A percentile compares a stretch with the other conserved stretches of the same genome.
Conservation (phyloP, 2,888 invertebrate species). For the Ochlodes sylvanus region DNA sequence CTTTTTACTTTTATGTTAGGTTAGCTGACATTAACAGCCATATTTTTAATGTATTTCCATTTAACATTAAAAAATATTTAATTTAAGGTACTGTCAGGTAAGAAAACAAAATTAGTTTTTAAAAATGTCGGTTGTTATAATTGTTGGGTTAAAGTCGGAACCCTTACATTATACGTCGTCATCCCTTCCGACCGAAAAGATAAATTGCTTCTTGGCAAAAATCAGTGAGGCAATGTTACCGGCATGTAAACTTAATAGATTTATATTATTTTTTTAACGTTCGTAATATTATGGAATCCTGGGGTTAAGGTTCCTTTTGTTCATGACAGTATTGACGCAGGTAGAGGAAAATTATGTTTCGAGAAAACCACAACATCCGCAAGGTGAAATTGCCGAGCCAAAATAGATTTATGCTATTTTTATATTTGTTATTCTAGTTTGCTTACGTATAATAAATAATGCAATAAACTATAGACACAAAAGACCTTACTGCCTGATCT, state of each 20-base stretch:
- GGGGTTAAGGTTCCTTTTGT: constrained; percentile 5
- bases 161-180: neutral
- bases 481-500: too few species aligned
- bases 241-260: neutral
- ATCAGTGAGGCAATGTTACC: neutral
- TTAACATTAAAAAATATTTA: too few species aligned
- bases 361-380: neutral
- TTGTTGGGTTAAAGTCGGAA: neutral
- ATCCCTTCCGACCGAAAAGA: neutral
- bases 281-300: neutral
- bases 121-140: too few species aligned
- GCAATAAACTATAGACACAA: too few species aligned
- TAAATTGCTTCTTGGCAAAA: constrained; percentile 6
- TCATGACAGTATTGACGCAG: constrained; percentile 21
- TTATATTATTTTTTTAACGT: neutral
- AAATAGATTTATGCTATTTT: neutral
- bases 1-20: too few species aligned
- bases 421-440: neutral
- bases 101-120: too few species aligned
- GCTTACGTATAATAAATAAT: too few species aligned
- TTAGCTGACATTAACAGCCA: too few species aligned
- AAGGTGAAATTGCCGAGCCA: neutral
- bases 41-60: too few species aligned
- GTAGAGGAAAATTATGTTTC: constrained; percentile 3
- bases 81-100: too few species aligned